These are phyloP conservation scores for Watsonalla binaria DNA, from an alignment of 2,888 invertebrate species.

Conservation along the genomic window DNA sequence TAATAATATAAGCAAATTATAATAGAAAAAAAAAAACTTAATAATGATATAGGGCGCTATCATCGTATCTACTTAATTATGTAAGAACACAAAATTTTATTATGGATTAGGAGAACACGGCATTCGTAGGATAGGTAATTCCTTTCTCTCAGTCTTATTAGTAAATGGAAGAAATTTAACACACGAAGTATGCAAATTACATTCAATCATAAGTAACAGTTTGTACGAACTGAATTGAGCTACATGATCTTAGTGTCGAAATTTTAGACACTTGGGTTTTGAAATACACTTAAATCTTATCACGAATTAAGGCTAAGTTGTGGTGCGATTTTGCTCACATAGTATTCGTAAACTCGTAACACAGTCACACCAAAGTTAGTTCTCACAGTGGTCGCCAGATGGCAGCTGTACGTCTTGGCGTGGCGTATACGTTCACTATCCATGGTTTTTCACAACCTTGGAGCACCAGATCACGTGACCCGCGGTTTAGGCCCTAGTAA, in stretches of 20 bases:
- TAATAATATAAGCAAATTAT: neutral
- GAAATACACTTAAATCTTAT: conserved; percentile 10
- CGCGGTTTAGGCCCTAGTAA: conserved; percentile 37
- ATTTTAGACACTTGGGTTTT: conserved; percentile 9
- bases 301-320: conserved; percentile 17
- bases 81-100: conserved; percentile 32
- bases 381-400: conserved; percentile 36
- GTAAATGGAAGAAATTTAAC: conserved; percentile 33
- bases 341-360: conserved; percentile 17
- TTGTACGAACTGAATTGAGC: conserved; percentile 53
- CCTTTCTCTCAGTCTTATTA: conserved; percentile 54
- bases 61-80: conserved; percentile 25
- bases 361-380: conserved; percentile 40
- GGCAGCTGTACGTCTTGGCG: conserved; percentile 37
- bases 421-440: conserved; percentile 30
- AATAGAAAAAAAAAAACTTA: conserved; percentile 4
- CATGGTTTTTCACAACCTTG: conserved; percentile 66
- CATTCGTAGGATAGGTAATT: conserved; percentile 20
- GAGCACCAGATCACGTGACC: conserved; percentile 36
- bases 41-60: conserved; percentile 15
- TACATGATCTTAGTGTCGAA: conserved; percentile 17
- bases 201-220: conserved; percentile 28
- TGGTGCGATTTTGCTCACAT: conserved; percentile 1
- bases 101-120: conserved; percentile 19
- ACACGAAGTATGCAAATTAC: conserved; percentile 10